Evolutionary conservation across 1,140 invertebrate species (phyloP).

Genomic region (Penaeus japonicus): DNA sequence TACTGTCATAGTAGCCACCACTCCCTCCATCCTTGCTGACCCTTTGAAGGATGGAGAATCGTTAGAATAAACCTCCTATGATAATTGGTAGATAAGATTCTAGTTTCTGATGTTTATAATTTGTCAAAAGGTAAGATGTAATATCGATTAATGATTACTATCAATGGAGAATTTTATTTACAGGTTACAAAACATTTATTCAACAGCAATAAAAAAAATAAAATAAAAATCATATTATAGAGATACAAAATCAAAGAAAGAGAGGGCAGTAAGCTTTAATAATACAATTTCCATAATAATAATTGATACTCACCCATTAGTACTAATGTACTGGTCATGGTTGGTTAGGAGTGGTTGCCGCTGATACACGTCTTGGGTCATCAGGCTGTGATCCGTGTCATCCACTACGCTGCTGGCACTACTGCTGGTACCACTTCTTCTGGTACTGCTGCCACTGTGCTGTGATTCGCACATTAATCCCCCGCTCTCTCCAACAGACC

Average conservation of each 20-base stretch:
- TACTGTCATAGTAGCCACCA: constrained; percentile 27
- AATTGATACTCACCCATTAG: constrained; percentile 49
- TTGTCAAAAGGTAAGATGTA: too few species aligned
- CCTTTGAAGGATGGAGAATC: too few species aligned
- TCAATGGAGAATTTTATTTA: too few species aligned
- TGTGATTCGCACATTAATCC: constrained; percentile 13
- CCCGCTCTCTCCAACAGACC: constrained; percentile 47
- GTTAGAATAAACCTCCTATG: too few species aligned
- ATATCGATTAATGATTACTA: too few species aligned
- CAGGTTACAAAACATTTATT: too few species aligned
- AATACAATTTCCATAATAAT: background rate
- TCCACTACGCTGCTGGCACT: constrained; percentile 50
- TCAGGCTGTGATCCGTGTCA: constrained; percentile 37
- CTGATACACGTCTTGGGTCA: constrained; percentile 56
- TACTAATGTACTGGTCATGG: constrained; percentile 38
- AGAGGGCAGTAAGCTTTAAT: background rate
- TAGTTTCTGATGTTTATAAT: too few species aligned
- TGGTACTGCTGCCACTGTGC: constrained; percentile 17
- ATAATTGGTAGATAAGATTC: too few species aligned
- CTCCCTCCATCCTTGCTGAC: constrained; percentile 23
- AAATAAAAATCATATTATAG: too few species aligned
- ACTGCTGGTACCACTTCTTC: constrained; percentile 48
- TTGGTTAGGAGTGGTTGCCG: constrained; percentile 45
- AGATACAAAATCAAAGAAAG: background rate
- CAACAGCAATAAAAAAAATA: too few species aligned